Evolutionary conservation across 2,888 invertebrate genomes (phyloP), one percentile per base, ranked within the genome.

Genomic region (Crematogaster levior): DNA sequence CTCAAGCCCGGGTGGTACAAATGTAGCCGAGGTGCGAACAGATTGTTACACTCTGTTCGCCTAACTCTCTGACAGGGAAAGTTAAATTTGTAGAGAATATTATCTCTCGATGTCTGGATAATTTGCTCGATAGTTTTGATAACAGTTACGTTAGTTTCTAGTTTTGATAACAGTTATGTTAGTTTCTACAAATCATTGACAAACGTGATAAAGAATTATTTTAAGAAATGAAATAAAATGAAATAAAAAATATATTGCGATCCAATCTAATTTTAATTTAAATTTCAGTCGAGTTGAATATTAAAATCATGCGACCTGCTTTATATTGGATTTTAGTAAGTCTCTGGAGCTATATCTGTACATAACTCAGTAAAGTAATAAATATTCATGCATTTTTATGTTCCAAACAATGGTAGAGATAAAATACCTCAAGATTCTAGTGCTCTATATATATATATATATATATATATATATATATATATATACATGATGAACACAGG

Each of bases 61-160:
- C 43, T 24, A 68, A 21, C 18, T 68, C 6, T 21, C 18, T 18
- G 43, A 60, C 51, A 56, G 18, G 5, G 1, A 27, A 30, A 46
- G n/a, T 56, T 77, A 56, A 58, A 58, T 43, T 68, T 15, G n/a
- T 21, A n/a, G 3, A n/a, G 27, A 43, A 53, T 53, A 21, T 53
- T 53, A 48, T 51, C 9, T 75, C 65, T 37, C 18, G 68, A 53
- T 30, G 7, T 43, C 7, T n/a, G n/a, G 10, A 40, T 40, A 18
- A 43, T 68, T 77, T 66, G 12, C 18, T 68, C 43, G 24, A 21
- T 61, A 43, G n/a, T n/a, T n/a, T n/a, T n/a, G n/a, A n/a, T n/a
- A n/a, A n/a, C n/a, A n/a, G n/a, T n/a, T n/a, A n/a, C n/a, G n/a
- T n/a, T n/a, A n/a, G n/a, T n/a, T n/a, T n/a, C n/a, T n/a, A n/a